Conservation (phyloP, 2,888 invertebrate genomes). For the Blera fallax region DNA sequence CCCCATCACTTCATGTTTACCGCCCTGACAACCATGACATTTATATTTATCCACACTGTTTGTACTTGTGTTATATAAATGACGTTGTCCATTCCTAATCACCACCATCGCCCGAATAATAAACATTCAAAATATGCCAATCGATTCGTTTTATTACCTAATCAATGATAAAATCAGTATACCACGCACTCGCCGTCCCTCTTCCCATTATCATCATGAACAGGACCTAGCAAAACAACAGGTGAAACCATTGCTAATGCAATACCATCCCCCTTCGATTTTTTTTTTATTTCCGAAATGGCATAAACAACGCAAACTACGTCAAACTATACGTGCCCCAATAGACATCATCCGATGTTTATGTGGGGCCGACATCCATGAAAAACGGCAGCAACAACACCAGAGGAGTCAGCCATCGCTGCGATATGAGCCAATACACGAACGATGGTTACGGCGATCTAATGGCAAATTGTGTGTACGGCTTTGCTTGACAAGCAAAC, state of each 20-base stretch:
- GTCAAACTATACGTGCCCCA: slow-evolving; percentile 55
- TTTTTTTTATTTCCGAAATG: slow-evolving; percentile 13
- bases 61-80: neutral
- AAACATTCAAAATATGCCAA: slow-evolving; percentile 15
- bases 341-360: slow-evolving; percentile 63
- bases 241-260: slow-evolving; percentile 49
- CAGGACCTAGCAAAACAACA: slow-evolving; percentile 40
- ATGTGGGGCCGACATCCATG: slow-evolving; percentile 54
- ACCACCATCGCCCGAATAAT: neutral
- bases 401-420: neutral
- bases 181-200: neutral
- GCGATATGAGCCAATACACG: slow-evolving; percentile 12
- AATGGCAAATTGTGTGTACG: slow-evolving; percentile 47
- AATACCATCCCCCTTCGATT: slow-evolving; percentile 24
- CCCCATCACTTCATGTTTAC: too few species aligned
- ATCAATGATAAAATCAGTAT: slow-evolving; percentile 37
- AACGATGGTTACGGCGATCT: slow-evolving; percentile 39
- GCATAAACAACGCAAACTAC: slow-evolving; percentile 26
- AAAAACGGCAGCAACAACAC: slow-evolving; percentile 24
- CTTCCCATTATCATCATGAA: neutral
- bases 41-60: neutral
- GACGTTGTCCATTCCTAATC: neutral
- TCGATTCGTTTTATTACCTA: slow-evolving; percentile 26
- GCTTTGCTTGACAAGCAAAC: slow-evolving; percentile 17
- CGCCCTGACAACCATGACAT: neutral